Conservation (phyloP, 1,140 invertebrate genomes). For the Drosophila nigrodunni region DNA sequence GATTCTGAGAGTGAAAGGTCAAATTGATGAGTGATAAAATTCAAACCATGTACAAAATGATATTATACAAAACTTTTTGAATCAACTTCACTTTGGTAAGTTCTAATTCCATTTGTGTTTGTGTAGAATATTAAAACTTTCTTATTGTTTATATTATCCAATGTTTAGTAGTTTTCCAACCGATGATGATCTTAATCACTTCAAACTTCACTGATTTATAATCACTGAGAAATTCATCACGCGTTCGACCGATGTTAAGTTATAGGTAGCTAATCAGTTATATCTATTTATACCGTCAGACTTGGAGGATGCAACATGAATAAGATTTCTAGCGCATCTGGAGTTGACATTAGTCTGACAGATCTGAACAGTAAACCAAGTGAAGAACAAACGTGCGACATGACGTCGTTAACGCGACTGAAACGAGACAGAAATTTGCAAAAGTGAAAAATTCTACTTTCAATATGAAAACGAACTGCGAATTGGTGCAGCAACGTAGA, state of each 20-base stretch:
- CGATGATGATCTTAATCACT: slow-evolving; percentile 12
- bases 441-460: slow-evolving; percentile 84
- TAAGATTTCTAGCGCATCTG: slow-evolving; percentile 24
- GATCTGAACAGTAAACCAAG: slow-evolving; percentile 34
- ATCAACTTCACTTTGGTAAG: background rate
- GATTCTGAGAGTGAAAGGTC: slow-evolving; percentile 63
- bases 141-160: background rate
- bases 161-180: background rate
- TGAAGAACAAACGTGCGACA: slow-evolving; percentile 73
- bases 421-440: slow-evolving; percentile 77
- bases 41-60: background rate
- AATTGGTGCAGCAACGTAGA: slow-evolving; percentile 49
- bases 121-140: background rate
- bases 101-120: background rate
- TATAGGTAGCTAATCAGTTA: slow-evolving; percentile 39
- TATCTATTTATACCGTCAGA: slow-evolving; percentile 36
- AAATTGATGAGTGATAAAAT: slow-evolving; percentile 7
- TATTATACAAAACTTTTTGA: background rate
- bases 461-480: slow-evolving; percentile 78
- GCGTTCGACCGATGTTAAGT: slow-evolving; percentile 29
- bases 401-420: slow-evolving; percentile 82
- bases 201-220: background rate
- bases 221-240: slow-evolving; percentile 7
- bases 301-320: slow-evolving; percentile 34
- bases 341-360: slow-evolving; percentile 29